phyloP scores from a whole-genome alignment of 2,888 invertebrate species.

The Pyrochroa serraticornis region DNA sequence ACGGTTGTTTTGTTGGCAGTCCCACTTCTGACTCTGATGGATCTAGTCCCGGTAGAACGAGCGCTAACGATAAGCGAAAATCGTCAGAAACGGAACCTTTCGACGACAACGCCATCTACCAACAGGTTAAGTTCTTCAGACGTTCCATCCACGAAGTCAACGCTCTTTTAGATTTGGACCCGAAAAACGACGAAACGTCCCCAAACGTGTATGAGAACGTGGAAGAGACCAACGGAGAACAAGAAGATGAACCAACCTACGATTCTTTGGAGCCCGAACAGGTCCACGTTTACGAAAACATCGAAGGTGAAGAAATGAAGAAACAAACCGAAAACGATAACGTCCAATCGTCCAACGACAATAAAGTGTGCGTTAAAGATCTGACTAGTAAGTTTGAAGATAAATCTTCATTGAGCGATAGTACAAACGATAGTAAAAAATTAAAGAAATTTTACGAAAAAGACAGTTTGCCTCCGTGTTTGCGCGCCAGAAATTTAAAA shows the following conservation, averaged over 20 bases:
- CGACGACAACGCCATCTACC: constrained; percentile 66
- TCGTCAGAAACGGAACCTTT: constrained; percentile 50
- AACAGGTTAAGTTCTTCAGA: constrained; percentile 77
- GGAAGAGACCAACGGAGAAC: too few species aligned
- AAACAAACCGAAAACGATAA: constrained; percentile 32
- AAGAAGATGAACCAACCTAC: constrained; percentile 36
- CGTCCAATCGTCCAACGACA: constrained; percentile 25
- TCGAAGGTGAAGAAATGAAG: constrained; percentile 37
- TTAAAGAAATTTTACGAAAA: constrained; percentile 50
- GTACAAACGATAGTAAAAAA: constrained; percentile 30
- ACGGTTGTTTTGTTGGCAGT: constrained; percentile 11
- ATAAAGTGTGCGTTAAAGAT: constrained; percentile 46
- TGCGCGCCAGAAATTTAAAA: constrained; percentile 67
- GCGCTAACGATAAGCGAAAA: constrained; percentile 51
- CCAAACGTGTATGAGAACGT: too few species aligned
- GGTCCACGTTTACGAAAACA: constrained; percentile 51
- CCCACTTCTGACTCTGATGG: constrained; percentile 11
- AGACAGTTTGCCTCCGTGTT: constrained; percentile 63
- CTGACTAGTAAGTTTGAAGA: constrained; percentile 50
- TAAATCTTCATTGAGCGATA: constrained; percentile 13
- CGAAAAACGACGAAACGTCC: constrained; percentile 23
- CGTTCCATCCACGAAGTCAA: constrained; percentile 79
- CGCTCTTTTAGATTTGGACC: constrained; percentile 58
- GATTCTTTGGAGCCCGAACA: constrained; percentile 50
- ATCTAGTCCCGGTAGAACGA: constrained; percentile 20